Percentiles rank a stretch among this genome's conserved stretches.
Evolutionary conservation across 1,140 invertebrate species (phyloP).

Genomic region (Saccostrea cuccullata): DNA sequence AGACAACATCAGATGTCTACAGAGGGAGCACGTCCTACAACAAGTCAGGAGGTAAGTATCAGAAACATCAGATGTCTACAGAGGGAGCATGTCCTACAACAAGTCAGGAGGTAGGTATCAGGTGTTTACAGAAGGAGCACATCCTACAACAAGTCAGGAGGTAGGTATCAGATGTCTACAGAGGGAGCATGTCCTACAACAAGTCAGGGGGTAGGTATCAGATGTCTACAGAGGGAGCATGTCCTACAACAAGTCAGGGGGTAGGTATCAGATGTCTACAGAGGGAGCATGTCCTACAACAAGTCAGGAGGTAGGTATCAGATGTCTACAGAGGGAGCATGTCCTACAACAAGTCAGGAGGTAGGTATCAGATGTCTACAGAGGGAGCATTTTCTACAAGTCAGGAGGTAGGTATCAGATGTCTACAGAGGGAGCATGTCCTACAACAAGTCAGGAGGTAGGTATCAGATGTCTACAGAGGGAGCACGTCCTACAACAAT

Average conservation of each 20-base stretch:
- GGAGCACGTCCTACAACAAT: slow-evolving; percentile 80
- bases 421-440: slow-evolving; percentile 86
- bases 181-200: slow-evolving; percentile 83
- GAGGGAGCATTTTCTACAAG: slow-evolving; percentile 82
- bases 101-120: slow-evolving; percentile 81
- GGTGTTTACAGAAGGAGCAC: too few relatives aligned
- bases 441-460: too few relatives aligned
- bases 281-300: slow-evolving; percentile 88
- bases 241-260: too few relatives aligned
- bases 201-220: too few relatives aligned
- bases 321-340: slow-evolving; percentile 89
- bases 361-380: too few relatives aligned
- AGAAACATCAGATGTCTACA: too few relatives aligned
- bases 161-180: slow-evolving; percentile 78
- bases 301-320: slow-evolving; percentile 84
- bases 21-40: slow-evolving; percentile 83
- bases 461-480: slow-evolving; percentile 76
- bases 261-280: too few relatives aligned
- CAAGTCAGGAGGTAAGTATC: too few relatives aligned
- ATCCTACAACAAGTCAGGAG: slow-evolving; percentile 86
- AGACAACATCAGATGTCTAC: too few relatives aligned
- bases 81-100: slow-evolving; percentile 88
- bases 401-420: slow-evolving; percentile 78
- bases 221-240: slow-evolving; percentile 82
- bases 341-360: slow-evolving; percentile 86